Evolutionary conservation across 2,888 invertebrate genomes (phyloP).

Genomic region (Pherbina coryleti): DNA sequence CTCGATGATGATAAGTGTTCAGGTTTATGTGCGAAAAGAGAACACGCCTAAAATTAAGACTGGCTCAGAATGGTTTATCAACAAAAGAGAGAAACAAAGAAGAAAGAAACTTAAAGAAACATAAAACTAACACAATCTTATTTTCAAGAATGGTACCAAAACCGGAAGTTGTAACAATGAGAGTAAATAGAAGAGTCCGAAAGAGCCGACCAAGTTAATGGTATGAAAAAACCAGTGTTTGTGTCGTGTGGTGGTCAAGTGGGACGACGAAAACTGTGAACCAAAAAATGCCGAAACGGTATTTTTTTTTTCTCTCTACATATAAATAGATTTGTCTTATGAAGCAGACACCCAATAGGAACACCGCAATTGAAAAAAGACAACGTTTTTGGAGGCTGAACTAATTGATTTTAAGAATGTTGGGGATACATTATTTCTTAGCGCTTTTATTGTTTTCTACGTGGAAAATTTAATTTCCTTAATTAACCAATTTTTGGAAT

Average conservation of each 20-base stretch:
- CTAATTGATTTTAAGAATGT: no score
- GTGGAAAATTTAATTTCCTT: no score
- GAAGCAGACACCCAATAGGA: neutral
- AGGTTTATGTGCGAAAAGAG: neutral
- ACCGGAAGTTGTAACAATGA: neutral
- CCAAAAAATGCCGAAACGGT: slow-evolving; percentile 8
- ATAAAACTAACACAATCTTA: neutral
- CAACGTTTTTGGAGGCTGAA: no score
- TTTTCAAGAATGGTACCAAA: neutral
- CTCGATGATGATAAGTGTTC: neutral
- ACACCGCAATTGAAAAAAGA: neutral
- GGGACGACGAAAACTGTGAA: neutral
- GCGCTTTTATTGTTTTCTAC: no score
- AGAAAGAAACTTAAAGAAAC: neutral
- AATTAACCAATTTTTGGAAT: no score
- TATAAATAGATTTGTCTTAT: no score
- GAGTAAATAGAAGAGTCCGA: neutral
- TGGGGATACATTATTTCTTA: no score
- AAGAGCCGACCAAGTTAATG: neutral
- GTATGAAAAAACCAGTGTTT: neutral
- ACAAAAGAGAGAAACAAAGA: neutral
- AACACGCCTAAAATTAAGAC: neutral
- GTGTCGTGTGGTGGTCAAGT: neutral
- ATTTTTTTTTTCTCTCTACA: neutral
- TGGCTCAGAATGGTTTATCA: neutral